Conservation (phyloP, 2,797 vertebrate genomes). For the Ptychadena robeensis region DNA sequence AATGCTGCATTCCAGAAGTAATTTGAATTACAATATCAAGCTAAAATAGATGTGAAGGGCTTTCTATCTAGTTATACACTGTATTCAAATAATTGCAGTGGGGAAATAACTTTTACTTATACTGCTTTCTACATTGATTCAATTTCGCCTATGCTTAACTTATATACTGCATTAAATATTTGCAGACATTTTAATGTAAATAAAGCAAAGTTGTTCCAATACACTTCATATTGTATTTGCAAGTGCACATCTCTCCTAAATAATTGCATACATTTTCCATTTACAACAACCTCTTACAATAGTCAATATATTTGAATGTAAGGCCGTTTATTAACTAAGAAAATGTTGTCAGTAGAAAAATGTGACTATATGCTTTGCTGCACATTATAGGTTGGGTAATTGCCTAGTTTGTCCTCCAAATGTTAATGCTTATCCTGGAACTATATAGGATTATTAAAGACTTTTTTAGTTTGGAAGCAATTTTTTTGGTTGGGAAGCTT, state of each 20-base stretch:
- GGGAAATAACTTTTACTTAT: neutral
- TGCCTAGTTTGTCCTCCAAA: too few relatives aligned
- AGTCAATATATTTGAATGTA: too few relatives aligned
- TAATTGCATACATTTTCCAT: neutral
- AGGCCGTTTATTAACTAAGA: too few relatives aligned
- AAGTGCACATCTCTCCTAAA: neutral
- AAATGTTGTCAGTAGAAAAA: too few relatives aligned
- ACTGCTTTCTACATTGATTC: neutral
- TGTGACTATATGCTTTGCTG: too few relatives aligned
- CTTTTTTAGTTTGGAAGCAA: too few relatives aligned
- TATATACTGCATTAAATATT: constrained; percentile 18
- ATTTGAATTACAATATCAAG: constrained; percentile 23
- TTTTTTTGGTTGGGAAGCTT: too few relatives aligned
- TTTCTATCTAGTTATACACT: constrained; percentile 3
- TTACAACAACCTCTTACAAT: neutral
- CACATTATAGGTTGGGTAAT: too few relatives aligned
- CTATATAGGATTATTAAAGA: too few relatives aligned
- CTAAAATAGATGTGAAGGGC: constrained; percentile 17
- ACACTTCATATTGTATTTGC: neutral
- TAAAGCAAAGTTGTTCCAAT: too few relatives aligned
- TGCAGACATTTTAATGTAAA: neutral
- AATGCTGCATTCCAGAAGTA: constrained; percentile 9
- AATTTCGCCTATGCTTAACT: constrained; percentile 8
- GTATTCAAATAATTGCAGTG: constrained; percentile 11
- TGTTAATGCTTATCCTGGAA: too few relatives aligned